Base-by-base conservation (phyloP, 2,888 invertebrate species). In the Phengaris alcon region DNA sequence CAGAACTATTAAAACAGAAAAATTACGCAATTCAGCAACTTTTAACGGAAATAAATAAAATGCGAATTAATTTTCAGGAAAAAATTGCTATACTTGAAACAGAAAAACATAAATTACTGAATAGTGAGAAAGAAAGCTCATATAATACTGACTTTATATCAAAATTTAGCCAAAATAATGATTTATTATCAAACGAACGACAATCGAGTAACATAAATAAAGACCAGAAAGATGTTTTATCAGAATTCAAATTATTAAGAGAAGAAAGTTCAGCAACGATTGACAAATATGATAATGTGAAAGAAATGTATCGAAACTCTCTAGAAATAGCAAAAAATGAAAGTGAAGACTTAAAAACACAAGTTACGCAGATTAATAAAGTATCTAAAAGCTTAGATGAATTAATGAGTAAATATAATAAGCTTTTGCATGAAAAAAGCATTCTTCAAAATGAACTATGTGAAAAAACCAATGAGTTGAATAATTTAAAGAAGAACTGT, bases 61-160 rank as follows among this genome's bases (percentile, higher is more conserved):
- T 85, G n/a, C 81, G 81, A 75, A 81, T 85, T 54, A 81, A 77
- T 6, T 89, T 85, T 78, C 81, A 85, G 52, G 81, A 77, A 73
- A 86, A 82, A 77, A 74, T 89, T 13, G 73, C 77, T 44, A 75
- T 78, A 55, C 80, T 89, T 76, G 84, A 88, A 78, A 85, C 79
- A 77, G 89, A 91, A 83, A 89, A 87, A 77, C 76, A 79, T 73
- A 78, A 85, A 75, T 83, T 83, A 13, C 75, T 87, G 1, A 81
- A 81, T 73, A 86, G 85, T 13, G 78, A 90, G 57, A 81, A 87
- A 55, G 73, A 87, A 76, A 87, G 86, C 13, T 85, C 81, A 78
- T 22, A 72, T 35, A 35, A 12, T 35, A 13, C 12, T 44, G 64
- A 35, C 12, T 12, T 64, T 44, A 44, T 64, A 15, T 44, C 64